Base-by-base conservation (phyloP, 2,113 vertebrate genomes). In the Trichechus manatus region DNA sequence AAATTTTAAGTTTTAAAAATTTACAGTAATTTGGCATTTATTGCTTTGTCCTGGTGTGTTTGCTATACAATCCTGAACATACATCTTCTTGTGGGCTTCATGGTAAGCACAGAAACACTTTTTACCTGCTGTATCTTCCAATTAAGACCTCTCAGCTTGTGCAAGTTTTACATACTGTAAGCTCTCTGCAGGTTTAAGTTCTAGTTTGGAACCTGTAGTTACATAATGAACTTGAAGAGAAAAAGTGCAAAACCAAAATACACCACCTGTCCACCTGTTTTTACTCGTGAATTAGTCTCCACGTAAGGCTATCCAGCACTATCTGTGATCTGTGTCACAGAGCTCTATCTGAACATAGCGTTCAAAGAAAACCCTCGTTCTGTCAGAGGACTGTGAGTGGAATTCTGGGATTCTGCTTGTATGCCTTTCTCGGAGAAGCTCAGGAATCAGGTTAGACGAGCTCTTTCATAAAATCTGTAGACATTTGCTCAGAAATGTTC, bases 1-100 rank as follows among this genome's bases (percentile, higher is more conserved):
- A 89, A 23, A 50, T 77, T 93, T 79, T 74, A 93, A 84, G 23
- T 42, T 92, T 83, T 42, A 39, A 70, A 89, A 84, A 83, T 66
- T 68, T 53, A 74, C 25, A 5, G 78, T 29, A 36, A 61, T 75
- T 42, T 44, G 77, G 39, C 25, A 9, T 74, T 79, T 70, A 42
- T 68, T 53, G 15, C 59, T 90, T 94, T 42, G 2, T 42, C n/a
- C 4, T 22, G 1, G 42, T 70, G 92, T 85, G 25, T 50, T 89
- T 83, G 61, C 10, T 63, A 1, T 36, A 7, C 33, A n/a, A 9
- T 94, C 20, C 36, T 77, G 77, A 83, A 66, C 20, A 25, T 59
- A 4, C 29, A 6, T 87, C 36, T 42, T 63, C 39, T 9, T 47
- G 17, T 36, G 31, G 42, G 11, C 44, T 15, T 92, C 31, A 27